Conservation (phyloP, 2,797 vertebrate species). For the Heteromormyrus szaboi region DNA sequence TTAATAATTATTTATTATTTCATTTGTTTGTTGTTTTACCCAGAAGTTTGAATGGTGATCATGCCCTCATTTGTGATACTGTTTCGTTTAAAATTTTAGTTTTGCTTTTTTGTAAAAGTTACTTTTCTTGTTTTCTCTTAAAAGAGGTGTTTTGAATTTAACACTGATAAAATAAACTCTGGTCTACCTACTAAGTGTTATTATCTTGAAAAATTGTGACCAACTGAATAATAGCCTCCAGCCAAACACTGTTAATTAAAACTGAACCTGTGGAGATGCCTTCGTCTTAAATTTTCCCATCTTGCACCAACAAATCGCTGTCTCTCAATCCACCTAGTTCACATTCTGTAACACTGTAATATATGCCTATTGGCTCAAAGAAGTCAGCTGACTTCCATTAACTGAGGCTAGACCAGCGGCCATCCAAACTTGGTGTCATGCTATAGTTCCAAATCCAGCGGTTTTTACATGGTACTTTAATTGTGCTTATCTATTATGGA, state of each 20-base stretch:
- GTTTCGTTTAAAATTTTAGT: neutral
- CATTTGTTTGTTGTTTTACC: neutral
- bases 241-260: neutral
- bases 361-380: neutral
- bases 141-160: neutral
- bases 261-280: neutral
- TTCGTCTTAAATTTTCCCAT: neutral
- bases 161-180: neutral
- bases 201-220: neutral
- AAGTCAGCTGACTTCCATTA: neutral
- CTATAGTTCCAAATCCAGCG: neutral
- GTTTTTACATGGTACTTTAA: neutral
- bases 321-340: neutral
- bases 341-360: neutral
- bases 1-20: neutral
- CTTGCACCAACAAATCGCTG: neutral
- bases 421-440: neutral
- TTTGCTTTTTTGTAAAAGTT: neutral
- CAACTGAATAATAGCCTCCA: neutral
- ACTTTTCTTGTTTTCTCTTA: neutral
- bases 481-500: neutral
- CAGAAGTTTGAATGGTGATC: neutral
- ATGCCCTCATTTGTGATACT: neutral
- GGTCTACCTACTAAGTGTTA: neutral
- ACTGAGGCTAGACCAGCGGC: neutral